phyloP scores from a whole-genome alignment of 30 jellyfish, hydroid and myxozoan genomes.

The Turritopsis rubra region DNA sequence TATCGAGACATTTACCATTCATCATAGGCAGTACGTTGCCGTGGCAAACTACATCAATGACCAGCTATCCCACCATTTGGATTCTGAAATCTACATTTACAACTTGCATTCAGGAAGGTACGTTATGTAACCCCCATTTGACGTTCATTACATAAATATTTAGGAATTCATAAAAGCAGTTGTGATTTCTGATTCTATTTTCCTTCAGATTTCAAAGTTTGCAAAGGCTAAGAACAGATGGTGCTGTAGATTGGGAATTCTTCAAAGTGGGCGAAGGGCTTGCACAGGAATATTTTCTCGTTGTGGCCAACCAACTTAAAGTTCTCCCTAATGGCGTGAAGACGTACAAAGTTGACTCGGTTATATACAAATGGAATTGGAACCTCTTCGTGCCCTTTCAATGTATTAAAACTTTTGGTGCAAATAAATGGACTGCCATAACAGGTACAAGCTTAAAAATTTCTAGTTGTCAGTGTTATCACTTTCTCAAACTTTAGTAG shows the following conservation, averaged over 20 bases:
- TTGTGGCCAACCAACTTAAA: constrained; percentile 65
- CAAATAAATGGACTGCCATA: constrained; percentile 73
- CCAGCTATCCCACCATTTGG: constrained; percentile 47
- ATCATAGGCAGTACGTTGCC: constrained; percentile 54
- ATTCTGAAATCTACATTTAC: constrained; percentile 75
- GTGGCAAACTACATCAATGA: constrained; percentile 69
- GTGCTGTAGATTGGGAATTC: constrained; percentile 83
- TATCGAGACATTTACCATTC: constrained; percentile 62
- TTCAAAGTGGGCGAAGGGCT: constrained; percentile 82
- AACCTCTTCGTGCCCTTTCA: constrained; percentile 90
- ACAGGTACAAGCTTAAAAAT: constrained; percentile 39
- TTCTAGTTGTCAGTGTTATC: not conserved
- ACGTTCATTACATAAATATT: no score
- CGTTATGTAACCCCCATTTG: not conserved
- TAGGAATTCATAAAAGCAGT: not conserved
- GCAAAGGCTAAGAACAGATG: constrained; percentile 77
- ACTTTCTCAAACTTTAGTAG: not conserved
- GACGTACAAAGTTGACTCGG: constrained; percentile 49
- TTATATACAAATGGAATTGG: constrained; percentile 95
- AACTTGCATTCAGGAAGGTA: constrained; percentile 25
- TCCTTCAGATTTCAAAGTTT: constrained; percentile 43
- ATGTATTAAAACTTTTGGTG: constrained; percentile 63
- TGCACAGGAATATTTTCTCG: constrained; percentile 80
- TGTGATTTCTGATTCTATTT: not conserved
- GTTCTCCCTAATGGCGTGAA: constrained; percentile 26